Evolutionary conservation across 1,140 invertebrate genomes (phyloP), one percentile per base, ranked within the genome.

Genomic region (Hermetia illucens): DNA sequence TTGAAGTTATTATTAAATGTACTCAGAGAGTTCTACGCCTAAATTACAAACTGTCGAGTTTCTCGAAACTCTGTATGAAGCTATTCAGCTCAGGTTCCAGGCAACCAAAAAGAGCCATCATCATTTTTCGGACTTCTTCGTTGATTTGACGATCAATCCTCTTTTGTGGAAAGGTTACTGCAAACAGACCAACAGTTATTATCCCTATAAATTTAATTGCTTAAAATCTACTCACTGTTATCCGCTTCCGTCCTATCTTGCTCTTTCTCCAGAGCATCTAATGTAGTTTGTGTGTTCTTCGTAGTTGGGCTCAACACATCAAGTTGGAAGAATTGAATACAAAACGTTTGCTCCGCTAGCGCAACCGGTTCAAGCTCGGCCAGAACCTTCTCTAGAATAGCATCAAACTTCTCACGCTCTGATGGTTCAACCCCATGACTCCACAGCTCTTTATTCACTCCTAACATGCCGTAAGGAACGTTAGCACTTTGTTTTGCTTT

Each of bases 261-360:
- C 5, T n/a, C 40, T 37, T 58, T 58, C 16, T 52, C 55, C 48
- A 60, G 45, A 8, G 34, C 51, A 36, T 67, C 64, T 29, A 71
- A 47, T 1, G 70, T 72, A 17, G 69, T 72, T 49, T 69, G 62
- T 0, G 69, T 71, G 50, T 72, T 71, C 56, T 70, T 64, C 10
- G 54, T 50, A 34, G 58, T 64, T 6, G 65, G 64, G 53, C 61
- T 68, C 21, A 69, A 46, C 33, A 69, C 70, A 53, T 89, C 82
- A 31, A 96, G 66, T 55, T 92, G 84, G 53, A 98, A 92, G 65
- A 97, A 98, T 21, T 76, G 71, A 9, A 89, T 78, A 61, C 90
- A 96, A 66, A 98, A 98, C 44, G 91, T 79, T 65, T 98, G 93
- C 61, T 98, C 94, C 16, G 82, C 80, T 25, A 95, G 68, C 59